Percentiles rank a stretch among this genome's conserved stretches.
Conservation (phyloP, 2,113 vertebrate species). For the Perccottus glenii region DNA sequence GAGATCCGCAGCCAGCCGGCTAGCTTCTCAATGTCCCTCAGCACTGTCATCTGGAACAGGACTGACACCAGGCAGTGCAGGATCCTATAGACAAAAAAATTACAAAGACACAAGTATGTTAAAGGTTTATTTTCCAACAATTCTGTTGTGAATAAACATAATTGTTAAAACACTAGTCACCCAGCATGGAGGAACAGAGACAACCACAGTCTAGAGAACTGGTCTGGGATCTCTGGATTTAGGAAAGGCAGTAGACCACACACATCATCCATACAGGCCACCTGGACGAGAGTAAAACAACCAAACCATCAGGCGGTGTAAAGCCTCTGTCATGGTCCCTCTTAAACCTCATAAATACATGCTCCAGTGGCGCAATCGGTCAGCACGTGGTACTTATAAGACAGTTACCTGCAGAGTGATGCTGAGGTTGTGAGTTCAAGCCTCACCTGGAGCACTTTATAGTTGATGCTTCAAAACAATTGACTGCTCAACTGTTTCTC, state of each 20-base stretch:
- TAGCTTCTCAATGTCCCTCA: conserved; percentile 96
- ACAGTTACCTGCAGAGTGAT: conserved; percentile 40
- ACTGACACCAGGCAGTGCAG: conserved; percentile 96
- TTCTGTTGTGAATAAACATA: background rate
- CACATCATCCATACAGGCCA: conserved; percentile 97
- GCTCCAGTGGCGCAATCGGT: conserved; percentile 47
- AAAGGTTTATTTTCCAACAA: background rate
- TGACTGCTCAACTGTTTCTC: too few relatives aligned
- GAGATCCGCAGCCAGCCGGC: conserved; percentile 97
- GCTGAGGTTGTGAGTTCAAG: conserved; percentile 58
- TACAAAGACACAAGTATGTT: conserved; percentile 5
- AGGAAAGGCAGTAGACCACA: conserved; percentile 96
- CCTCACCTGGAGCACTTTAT: conserved; percentile 48
- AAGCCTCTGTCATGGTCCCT: conserved; percentile 17
- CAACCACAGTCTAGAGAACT: conserved; percentile 98
- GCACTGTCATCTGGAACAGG: conserved; percentile 97
- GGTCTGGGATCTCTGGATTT: conserved; percentile 95
- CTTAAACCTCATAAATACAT: accelerated
- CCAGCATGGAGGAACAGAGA: conserved; percentile 97
- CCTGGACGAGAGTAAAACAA: conserved; percentile 76
- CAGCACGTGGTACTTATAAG: conserved; percentile 50
- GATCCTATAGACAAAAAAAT: conserved; percentile 80
- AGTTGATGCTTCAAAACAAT: background rate
- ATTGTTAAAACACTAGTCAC: conserved; percentile 64
- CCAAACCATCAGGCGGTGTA: too few relatives aligned